A percentile compares a stretch with the other conserved stretches of the same genome.
Conservation (phyloP, 2,888 invertebrate genomes). For the Periphyllus acericola region DNA sequence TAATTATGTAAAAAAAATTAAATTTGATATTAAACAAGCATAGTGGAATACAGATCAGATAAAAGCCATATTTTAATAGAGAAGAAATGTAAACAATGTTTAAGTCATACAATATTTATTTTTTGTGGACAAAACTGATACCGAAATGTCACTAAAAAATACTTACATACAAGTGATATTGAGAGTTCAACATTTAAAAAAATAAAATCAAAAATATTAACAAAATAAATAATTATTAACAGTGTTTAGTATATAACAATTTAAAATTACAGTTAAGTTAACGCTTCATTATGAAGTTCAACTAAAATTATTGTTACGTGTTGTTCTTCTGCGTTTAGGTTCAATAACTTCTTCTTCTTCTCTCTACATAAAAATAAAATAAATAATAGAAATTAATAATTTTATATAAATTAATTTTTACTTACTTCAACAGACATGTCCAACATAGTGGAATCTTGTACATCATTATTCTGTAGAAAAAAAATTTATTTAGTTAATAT, state of each 20-base stretch:
- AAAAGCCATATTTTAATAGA: background rate
- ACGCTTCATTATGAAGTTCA: constrained; percentile 4
- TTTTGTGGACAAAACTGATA: constrained; percentile 31
- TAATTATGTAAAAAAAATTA: background rate
- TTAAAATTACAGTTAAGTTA: constrained; percentile 32
- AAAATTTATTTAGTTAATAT: too few relatives aligned
- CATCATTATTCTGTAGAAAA: constrained; percentile 35
- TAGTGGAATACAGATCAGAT: constrained; percentile 8
- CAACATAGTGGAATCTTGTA: constrained; percentile 54
- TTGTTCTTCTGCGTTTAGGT: constrained; percentile 49
- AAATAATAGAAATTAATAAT: background rate
- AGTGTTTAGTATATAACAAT: constrained; percentile 51
- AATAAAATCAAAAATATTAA: constrained; percentile 50
- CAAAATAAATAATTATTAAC: constrained; percentile 61
- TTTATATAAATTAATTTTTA: background rate
- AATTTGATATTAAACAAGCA: background rate
- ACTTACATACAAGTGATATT: constrained; percentile 43
- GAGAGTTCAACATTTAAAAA: constrained; percentile 24
- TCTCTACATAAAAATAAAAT: constrained; percentile 33
- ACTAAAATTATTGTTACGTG: constrained; percentile 56
- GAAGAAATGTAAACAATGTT: constrained; percentile 10
- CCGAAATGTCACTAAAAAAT: constrained; percentile 41
- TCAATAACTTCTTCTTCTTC: constrained; percentile 52
- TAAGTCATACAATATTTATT: constrained; percentile 30
- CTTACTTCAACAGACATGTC: constrained; percentile 55